Conservation (phyloP, 2,797 vertebrate species). For the Tokudaia tokunoshimensis region DNA sequence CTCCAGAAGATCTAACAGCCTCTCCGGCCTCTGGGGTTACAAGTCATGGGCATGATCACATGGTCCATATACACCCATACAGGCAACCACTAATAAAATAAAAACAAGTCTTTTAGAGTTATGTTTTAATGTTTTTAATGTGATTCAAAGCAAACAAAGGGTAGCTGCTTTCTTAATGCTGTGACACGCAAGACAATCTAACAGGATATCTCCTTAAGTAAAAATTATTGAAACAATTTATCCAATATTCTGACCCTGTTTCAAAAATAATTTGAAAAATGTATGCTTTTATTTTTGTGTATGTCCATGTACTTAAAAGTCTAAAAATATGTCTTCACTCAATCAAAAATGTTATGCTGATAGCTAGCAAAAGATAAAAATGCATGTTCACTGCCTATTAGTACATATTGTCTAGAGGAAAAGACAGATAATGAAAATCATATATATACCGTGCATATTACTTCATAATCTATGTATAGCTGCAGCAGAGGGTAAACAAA, state of each 20-base stretch:
- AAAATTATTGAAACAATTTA: slow-evolving; percentile 45
- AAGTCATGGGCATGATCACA: not conserved
- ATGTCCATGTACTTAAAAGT: not conserved
- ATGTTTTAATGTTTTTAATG: not conserved
- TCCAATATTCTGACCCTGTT: not conserved
- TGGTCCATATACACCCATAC: too few species aligned
- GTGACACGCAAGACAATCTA: slow-evolving; percentile 8
- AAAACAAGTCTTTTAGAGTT: not conserved
- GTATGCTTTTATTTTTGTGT: slow-evolving; percentile 26
- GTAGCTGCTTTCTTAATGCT: not conserved
- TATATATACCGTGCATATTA: slow-evolving; percentile 1
- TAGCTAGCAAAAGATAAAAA: slow-evolving; percentile 50
- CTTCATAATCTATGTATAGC: slow-evolving; percentile 11
- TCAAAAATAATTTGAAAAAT: slow-evolving; percentile 55
- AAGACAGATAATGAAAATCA: slow-evolving; percentile 22
- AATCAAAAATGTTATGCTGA: not conserved
- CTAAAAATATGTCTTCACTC: slow-evolving; percentile 33
- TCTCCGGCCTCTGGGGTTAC: not conserved
- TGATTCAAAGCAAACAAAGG: not conserved
- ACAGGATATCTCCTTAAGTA: slow-evolving; percentile 22
- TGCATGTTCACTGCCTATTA: not conserved
- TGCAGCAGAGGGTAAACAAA: not conserved
- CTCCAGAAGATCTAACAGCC: not conserved
- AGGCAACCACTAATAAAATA: not conserved
- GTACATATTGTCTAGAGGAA: not conserved